Conservation (phyloP, 2,113 vertebrate species). For the Ctenomys sociabilis region DNA sequence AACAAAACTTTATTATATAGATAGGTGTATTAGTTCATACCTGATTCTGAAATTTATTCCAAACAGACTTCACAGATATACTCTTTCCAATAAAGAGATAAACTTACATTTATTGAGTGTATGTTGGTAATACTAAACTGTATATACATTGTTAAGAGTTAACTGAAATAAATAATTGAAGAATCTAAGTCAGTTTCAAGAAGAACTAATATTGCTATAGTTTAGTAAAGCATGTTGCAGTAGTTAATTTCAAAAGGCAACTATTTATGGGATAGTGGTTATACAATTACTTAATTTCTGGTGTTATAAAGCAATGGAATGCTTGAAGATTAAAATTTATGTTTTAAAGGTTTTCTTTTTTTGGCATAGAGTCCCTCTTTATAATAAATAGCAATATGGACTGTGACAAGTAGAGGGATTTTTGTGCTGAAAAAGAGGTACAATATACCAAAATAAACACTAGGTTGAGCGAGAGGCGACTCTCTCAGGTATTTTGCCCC, state of each 20-base stretch:
- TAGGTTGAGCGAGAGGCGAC: neutral
- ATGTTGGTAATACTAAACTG: slow-evolving; percentile 18
- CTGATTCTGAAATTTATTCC: slow-evolving; percentile 25
- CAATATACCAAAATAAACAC: neutral
- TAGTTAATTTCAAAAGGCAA: neutral
- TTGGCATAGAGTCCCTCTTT: neutral
- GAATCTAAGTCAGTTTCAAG: slow-evolving; percentile 8
- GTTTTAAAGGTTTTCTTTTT: neutral
- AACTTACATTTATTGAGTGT: slow-evolving; percentile 4
- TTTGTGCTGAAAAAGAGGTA: neutral
- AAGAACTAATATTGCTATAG: neutral
- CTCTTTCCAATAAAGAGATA: slow-evolving; percentile 24
- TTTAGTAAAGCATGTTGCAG: neutral
- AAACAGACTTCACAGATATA: neutral
- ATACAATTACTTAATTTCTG: slow-evolving; percentile 31
- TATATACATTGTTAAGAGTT: slow-evolving; percentile 6
- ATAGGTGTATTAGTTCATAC: neutral
- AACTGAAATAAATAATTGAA: slow-evolving; percentile 21
- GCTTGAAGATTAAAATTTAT: slow-evolving; percentile 38
- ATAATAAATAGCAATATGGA: neutral
- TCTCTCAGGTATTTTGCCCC: neutral
- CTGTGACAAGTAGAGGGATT: neutral
- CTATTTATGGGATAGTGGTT: neutral
- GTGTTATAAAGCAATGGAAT: neutral
- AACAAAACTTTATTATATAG: neutral